Conservation (phyloP, 2,888 invertebrate species). For the Nomada goodeniana region DNA sequence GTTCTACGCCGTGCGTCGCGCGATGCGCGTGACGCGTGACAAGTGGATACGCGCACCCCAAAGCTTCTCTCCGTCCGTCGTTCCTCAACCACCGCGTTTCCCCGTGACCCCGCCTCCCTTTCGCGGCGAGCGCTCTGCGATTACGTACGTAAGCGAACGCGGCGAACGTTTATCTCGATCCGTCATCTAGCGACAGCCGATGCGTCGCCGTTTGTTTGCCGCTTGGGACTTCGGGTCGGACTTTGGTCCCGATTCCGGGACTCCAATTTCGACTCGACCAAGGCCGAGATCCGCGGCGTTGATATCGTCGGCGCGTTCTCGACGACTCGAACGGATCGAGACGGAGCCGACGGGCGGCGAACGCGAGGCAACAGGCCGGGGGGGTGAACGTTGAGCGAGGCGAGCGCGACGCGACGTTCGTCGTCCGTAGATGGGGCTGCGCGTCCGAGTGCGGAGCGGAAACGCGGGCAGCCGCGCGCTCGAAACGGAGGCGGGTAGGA, state of each 20-base stretch:
- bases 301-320: slow-evolving; percentile 1
- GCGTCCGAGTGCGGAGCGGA: neutral
- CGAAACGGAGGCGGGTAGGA: neutral
- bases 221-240: neutral
- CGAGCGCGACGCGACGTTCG: neutral
- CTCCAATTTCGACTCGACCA: slow-evolving; percentile 15
- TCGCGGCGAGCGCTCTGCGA: neutral
- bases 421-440: neutral
- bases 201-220: slow-evolving; percentile 8
- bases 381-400: neutral
- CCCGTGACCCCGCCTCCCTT: too few relatives aligned
- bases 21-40: too few relatives aligned
- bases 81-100: too few relatives aligned
- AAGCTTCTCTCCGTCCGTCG: too few relatives aligned
- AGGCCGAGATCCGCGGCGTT: slow-evolving; percentile 19
- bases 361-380: neutral
- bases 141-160: neutral
- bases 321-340: neutral
- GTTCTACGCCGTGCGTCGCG: neutral
- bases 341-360: too few relatives aligned
- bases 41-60: too few relatives aligned
- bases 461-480: neutral
- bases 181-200: slow-evolving; percentile 4
- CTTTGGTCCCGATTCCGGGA: slow-evolving; percentile 26
- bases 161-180: slow-evolving; percentile 15